These are phyloP conservation scores for Ichneumon xanthorius DNA, from an alignment of 2,888 invertebrate genomes.

Conservation along the genomic window DNA sequence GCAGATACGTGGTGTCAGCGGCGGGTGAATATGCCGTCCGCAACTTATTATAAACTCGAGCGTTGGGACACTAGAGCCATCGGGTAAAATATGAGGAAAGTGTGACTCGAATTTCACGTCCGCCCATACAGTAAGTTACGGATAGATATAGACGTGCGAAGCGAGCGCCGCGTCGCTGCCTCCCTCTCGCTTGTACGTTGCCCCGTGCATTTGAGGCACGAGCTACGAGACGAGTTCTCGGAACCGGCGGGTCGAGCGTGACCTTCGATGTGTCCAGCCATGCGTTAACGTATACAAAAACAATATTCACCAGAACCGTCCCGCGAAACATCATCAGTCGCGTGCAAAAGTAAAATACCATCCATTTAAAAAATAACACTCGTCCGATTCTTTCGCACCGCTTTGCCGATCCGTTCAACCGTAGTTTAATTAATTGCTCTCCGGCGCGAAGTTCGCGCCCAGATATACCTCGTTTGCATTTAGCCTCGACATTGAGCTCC, in stretches of 20 bases:
- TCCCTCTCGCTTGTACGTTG: too few relatives aligned
- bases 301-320: background rate
- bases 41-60: too few relatives aligned
- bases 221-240: background rate
- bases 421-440: conserved; percentile 30
- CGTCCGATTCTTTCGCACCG: conserved; percentile 3
- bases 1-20: too few relatives aligned
- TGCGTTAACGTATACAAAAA: background rate
- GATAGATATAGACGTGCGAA: background rate
- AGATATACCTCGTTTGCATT: conserved; percentile 28
- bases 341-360: background rate
- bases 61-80: too few relatives aligned
- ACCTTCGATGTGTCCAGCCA: background rate
- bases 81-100: too few relatives aligned
- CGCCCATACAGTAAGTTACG: too few relatives aligned
- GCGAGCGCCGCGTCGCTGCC: background rate
- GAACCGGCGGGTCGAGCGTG: background rate
- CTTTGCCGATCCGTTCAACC: background rate
- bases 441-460: conserved; percentile 1
- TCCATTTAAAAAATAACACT: background rate
- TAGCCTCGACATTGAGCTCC: background rate
- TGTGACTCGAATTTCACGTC: too few relatives aligned
- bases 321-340: background rate
- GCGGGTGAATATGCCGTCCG: too few relatives aligned
- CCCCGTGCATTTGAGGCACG: background rate